Evolutionary conservation across 2,888 invertebrate species (phyloP).

Genomic region (Trissoscelio sp.): DNA sequence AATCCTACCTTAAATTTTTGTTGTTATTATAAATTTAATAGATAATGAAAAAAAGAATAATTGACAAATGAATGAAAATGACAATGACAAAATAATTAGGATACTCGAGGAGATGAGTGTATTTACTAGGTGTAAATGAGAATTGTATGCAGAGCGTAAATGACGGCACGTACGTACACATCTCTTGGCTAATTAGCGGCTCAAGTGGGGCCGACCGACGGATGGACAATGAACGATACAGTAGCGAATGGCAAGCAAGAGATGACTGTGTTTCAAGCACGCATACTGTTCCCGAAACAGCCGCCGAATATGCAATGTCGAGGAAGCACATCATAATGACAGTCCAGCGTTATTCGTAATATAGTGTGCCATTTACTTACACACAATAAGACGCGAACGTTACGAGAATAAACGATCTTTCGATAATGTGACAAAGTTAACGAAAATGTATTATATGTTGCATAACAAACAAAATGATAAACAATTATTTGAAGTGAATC

Average conservation of each 20-base stretch:
- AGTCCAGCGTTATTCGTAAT: constrained; percentile 11
- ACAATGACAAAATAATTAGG: constrained; percentile 36
- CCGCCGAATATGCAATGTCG: constrained; percentile 34
- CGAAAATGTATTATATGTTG: no score
- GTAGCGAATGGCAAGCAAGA: constrained; percentile 17
- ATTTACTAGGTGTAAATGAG: constrained; percentile 49
- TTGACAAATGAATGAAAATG: neutral
- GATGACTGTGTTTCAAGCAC: constrained; percentile 35
- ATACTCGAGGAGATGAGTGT: constrained; percentile 4
- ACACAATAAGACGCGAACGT: constrained; percentile 15
- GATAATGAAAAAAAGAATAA: no score
- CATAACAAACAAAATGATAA: no score
- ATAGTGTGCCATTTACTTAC: constrained; percentile 21
- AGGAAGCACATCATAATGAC: constrained; percentile 32
- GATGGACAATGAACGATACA: constrained; percentile 53
- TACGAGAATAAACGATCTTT: constrained; percentile 1
- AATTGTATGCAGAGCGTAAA: constrained; percentile 37
- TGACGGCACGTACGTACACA: constrained; percentile 42
- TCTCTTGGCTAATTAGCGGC: constrained; percentile 57
- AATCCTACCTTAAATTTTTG: no score
- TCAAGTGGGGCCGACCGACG: constrained; percentile 41
- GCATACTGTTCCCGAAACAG: constrained; percentile 33
- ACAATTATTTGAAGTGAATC: no score
- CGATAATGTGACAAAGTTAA: no score
- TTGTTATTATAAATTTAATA: no score